Percentiles rank a stretch among this genome's conserved stretches.
Evolutionary conservation across 2,888 invertebrate genomes (phyloP).

Genomic region (Tricholauxania praeusta): DNA sequence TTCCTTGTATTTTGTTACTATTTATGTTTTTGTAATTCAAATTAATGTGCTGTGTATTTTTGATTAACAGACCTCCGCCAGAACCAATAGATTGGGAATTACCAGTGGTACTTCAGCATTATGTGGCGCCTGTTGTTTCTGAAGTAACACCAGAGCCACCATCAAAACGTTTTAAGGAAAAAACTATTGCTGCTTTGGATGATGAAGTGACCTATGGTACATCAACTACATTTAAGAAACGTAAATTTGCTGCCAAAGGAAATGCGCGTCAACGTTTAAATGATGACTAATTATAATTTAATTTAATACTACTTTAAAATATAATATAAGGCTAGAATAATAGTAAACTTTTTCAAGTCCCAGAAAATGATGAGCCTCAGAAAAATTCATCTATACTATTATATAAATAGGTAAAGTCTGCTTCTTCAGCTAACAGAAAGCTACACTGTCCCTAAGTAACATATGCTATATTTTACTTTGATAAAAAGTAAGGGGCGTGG

Average conservation of each 20-base stretch:
- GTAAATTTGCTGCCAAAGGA: constrained; percentile 64
- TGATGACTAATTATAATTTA: constrained; percentile 50
- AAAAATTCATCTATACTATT: no score
- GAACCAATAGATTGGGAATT: constrained; percentile 77
- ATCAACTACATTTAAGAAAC: constrained; percentile 62
- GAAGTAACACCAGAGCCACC: constrained; percentile 58
- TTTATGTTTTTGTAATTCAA: neutral
- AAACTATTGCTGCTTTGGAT: constrained; percentile 58
- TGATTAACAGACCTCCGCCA: constrained; percentile 50
- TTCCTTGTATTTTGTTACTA: no score
- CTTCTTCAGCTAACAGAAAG: no score
- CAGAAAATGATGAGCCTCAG: no score
- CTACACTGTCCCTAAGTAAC: no score
- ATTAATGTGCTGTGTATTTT: neutral
- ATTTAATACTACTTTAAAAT: neutral
- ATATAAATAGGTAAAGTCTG: no score
- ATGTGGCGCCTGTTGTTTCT: constrained; percentile 54
- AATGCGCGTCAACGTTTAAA: constrained; percentile 62
- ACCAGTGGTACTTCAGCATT: constrained; percentile 70
- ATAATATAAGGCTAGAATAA: neutral
- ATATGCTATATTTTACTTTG: no score
- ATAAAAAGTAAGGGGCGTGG: no score
- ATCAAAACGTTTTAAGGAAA: constrained; percentile 67
- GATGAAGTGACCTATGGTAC: constrained; percentile 46
- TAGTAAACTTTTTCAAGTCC: neutral